A percentile compares a stretch with the other conserved stretches of the same genome.
These are phyloP conservation scores for Cerceris rybyensis DNA, from an alignment of 2,888 invertebrate genomes.

Conservation along the genomic window DNA sequence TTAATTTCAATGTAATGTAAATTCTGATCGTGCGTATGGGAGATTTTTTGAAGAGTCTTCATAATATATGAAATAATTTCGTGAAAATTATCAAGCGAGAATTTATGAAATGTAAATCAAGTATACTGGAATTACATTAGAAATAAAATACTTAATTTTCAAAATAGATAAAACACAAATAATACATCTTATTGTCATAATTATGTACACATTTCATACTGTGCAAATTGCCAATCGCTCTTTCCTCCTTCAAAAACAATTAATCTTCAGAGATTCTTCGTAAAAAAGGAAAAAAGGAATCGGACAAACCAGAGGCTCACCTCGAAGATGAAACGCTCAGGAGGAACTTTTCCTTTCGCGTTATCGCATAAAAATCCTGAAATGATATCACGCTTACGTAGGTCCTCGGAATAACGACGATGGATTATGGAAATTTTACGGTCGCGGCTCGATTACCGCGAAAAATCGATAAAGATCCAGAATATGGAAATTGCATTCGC, in stretches of 20 bases:
- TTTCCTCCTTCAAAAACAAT: no score
- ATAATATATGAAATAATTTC: no score
- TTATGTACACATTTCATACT: no score
- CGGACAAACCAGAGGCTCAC: neutral
- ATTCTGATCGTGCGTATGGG: neutral
- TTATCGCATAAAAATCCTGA: neutral
- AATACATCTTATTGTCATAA: no score
- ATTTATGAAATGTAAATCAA: no score
- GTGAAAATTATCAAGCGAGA: no score
- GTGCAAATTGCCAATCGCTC: no score
- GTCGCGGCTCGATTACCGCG: constrained; percentile 20
- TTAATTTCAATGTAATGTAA: neutral
- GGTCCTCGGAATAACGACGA: neutral
- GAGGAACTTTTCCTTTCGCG: neutral
- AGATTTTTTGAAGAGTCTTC: no score
- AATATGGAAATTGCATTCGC: constrained; percentile 24
- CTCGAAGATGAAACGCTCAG: neutral
- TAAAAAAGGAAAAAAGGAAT: neutral
- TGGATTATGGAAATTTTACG: constrained; percentile 22
- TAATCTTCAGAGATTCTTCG: no score
- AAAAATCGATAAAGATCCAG: constrained; percentile 24
- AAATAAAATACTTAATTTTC: no score
- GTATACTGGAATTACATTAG: no score
- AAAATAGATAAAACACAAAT: no score
- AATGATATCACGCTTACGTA: constrained; percentile 1